Evolutionary conservation across 2,888 invertebrate genomes (phyloP).

Genomic region (Phengaris alcon): DNA sequence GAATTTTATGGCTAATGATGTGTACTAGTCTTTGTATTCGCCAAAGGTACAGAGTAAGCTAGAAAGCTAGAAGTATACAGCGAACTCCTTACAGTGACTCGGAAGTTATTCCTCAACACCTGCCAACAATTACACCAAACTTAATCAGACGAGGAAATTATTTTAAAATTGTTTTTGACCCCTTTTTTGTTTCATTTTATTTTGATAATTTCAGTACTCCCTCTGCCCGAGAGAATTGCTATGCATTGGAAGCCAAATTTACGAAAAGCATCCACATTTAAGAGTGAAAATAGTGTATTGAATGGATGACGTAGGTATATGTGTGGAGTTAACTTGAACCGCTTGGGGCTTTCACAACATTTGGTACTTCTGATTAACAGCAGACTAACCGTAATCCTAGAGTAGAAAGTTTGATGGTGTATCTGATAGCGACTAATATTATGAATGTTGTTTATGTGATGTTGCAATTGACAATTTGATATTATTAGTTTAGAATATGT

Average conservation of each 20-base stretch:
- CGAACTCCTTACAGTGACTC: conserved; percentile 23
- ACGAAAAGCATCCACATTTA: conserved; percentile 78
- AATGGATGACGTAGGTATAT: conserved; percentile 76
- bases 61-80: conserved; percentile 39
- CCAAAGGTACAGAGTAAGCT: conserved; percentile 39
- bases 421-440: conserved; percentile 63
- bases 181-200: conserved; percentile 54
- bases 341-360: conserved; percentile 41
- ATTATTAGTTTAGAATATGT: conserved; percentile 70
- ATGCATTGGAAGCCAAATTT: conserved; percentile 79
- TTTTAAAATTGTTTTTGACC: conserved; percentile 39
- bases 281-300: conserved; percentile 79
- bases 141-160: conserved; percentile 30
- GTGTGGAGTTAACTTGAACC: conserved; percentile 43
- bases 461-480: conserved; percentile 65
- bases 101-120: not conserved
- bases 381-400: conserved; percentile 48
- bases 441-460: conserved; percentile 77
- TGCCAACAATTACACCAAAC: not conserved
- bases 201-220: conserved; percentile 74
- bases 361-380: conserved; percentile 46
- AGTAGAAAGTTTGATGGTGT: conserved; percentile 74
- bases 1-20: conserved; percentile 40
- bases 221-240: conserved; percentile 78
- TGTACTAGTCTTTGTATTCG: conserved; percentile 38